phyloP scores from a whole-genome alignment of 2,113 vertebrate species.

The Embiotoca jacksoni region DNA sequence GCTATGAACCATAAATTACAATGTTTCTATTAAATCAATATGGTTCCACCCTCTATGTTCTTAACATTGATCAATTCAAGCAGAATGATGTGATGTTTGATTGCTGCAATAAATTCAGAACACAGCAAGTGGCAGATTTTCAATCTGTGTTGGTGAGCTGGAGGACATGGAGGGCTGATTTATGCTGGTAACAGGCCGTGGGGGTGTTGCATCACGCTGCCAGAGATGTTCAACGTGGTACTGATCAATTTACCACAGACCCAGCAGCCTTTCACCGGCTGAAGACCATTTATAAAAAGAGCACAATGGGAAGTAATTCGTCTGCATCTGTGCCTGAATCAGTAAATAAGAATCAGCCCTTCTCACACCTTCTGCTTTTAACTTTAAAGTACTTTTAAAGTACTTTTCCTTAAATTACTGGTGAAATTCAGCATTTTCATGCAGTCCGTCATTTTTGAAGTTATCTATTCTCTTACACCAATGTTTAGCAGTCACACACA shows the following conservation, averaged over 20 bases:
- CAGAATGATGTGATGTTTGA: conserved; percentile 50
- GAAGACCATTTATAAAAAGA: conserved; percentile 49
- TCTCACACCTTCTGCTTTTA: not conserved
- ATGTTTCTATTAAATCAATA: conserved; percentile 52
- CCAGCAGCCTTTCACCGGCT: conserved; percentile 20
- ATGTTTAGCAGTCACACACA: too few species aligned
- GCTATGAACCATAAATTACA: conserved; percentile 47
- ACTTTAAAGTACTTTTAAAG: not conserved
- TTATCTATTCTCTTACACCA: too few species aligned
- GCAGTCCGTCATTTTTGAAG: too few species aligned
- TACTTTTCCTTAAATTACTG: too few species aligned
- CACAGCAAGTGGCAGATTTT: conserved; percentile 33
- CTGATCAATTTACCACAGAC: conserved; percentile 46
- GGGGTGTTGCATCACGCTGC: conserved; percentile 25
- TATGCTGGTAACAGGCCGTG: conserved; percentile 37
- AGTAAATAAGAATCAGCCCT: not conserved
- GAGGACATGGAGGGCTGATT: conserved; percentile 57
- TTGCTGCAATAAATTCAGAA: conserved; percentile 65
- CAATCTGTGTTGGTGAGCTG: conserved; percentile 27
- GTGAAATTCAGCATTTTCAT: too few species aligned
- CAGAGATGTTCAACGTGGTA: conserved; percentile 51
- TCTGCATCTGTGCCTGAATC: conserved; percentile 10
- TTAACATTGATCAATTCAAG: conserved; percentile 53
- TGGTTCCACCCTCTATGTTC: conserved; percentile 25
- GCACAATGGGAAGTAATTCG: conserved; percentile 33